Evolutionary conservation across 2,113 vertebrate species (phyloP), one percentile per base, ranked within the genome.

Genomic region (Polypterus senegalus): DNA sequence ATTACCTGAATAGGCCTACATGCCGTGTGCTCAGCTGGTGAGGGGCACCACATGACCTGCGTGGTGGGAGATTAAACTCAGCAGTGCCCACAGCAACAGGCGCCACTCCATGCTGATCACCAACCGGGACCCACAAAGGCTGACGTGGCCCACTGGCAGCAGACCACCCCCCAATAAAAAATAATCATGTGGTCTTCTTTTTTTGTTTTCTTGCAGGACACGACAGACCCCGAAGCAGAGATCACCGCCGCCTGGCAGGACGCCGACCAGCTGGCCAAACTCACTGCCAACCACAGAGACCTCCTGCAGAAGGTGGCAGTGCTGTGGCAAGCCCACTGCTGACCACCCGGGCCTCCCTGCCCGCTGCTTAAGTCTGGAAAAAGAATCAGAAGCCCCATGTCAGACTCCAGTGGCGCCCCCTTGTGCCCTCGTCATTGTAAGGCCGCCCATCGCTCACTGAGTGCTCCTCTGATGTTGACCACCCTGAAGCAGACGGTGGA

Each of bases 241-340:
- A 62, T 81, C 58, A 66, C 54, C 65, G 69, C 91, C 63, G 77
- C 75, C 59, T 98, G 95, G 94, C 79, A 80, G 66, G 84, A 89
- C 73, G 72, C 92, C 66, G 91, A 88, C 76, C 69, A 77, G 68
- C 81, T 76, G 60, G 77, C 83, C 4, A 73, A 74, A 0, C 75
- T 96, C 2, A 69, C 77, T 0, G 5, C 83, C 3, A 78, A 86
- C 74, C 91, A 94, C 76, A 91, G 77, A 78, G 66, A 86, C 3
- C 73, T 83, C 52, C 83, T 98, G 55, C 74, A 66, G 61, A 77
- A 71, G 66, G 85, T 79, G 5, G 86, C 89, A 0, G 1, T 74
- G 3, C 68, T 76, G 11, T 79, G 89, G 0, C 73, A 75, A 4
- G 78, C 81, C 44, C 80, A 83, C 63, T 86, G 87, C 66, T 94